Evolutionary conservation across 2,113 vertebrate genomes (phyloP).

Genomic region (Plotosus lineatus): DNA sequence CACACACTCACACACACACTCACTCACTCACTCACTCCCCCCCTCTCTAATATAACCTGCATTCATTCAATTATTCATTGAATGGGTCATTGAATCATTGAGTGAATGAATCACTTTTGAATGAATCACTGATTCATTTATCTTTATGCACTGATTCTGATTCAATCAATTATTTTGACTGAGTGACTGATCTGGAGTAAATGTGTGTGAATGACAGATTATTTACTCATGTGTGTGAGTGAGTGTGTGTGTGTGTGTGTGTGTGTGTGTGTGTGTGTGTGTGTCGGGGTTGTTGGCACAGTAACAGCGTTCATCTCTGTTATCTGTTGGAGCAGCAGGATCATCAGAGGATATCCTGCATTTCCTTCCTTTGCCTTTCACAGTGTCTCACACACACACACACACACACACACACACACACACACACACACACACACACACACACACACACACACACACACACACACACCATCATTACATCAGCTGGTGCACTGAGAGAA

Average conservation of each 20-base stretch:
- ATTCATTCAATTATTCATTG: not conserved
- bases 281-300: slow-evolving; percentile 17
- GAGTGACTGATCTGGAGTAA: not conserved
- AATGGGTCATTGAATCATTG: not conserved
- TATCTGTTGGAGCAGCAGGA: slow-evolving; percentile 72
- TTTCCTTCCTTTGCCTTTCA: slow-evolving; percentile 76
- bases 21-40: not conserved
- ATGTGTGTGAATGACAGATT: not conserved
- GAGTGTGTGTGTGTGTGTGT: slow-evolving; percentile 46
- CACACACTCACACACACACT: slow-evolving; percentile 34
- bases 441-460: slow-evolving; percentile 42
- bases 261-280: slow-evolving; percentile 8
- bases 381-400: slow-evolving; percentile 11
- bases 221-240: not conserved
- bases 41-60: not conserved
- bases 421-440: slow-evolving; percentile 27
- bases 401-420: slow-evolving; percentile 22
- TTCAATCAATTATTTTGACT: not conserved
- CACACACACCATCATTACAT: slow-evolving; percentile 22
- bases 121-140: slow-evolving; percentile 2
- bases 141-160: not conserved
- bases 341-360: slow-evolving; percentile 73
- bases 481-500: not conserved
- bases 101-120: not conserved
- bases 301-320: slow-evolving; percentile 58